These are phyloP conservation scores for Antedon bifida DNA, from an alignment of 35 echinoderm and acorn worm species.

Conservation along the genomic window DNA sequence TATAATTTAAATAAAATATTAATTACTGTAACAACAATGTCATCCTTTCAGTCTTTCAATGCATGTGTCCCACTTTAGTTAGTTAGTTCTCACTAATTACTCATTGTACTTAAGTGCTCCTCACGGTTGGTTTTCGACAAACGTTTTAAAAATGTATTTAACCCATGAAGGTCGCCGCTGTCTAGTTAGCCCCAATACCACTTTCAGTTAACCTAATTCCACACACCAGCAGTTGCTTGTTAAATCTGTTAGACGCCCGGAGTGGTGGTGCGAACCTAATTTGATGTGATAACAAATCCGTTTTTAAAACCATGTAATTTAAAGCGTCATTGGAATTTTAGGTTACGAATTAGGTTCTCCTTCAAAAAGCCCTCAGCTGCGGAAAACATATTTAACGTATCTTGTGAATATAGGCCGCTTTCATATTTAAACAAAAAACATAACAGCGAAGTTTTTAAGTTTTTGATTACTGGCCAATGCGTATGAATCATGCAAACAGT, in stretches of 20 bases:
- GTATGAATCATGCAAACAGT: no score
- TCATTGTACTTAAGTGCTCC: background rate
- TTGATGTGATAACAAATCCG: background rate
- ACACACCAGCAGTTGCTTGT: background rate
- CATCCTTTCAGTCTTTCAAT: no score
- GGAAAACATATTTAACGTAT: background rate
- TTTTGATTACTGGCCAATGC: no score
- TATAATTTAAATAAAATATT: no score
- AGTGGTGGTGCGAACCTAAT: background rate
- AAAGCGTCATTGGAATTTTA: background rate
- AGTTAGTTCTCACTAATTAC: background rate
- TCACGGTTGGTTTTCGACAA: background rate
- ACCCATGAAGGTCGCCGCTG: no score
- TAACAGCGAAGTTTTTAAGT: no score
- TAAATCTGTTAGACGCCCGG: background rate
- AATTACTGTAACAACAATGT: no score
- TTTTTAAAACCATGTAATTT: background rate
- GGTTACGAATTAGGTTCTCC: background rate
- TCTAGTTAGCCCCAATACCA: no score
- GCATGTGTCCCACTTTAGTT: no score
- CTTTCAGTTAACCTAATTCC: no score
- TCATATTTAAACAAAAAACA: no score
- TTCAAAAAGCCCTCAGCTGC: background rate
- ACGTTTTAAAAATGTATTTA: background rate
- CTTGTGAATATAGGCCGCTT: no score